Evolutionary conservation across 2,113 vertebrate species (phyloP), one percentile per base, ranked within the genome.

Genomic region (Gambusia holbrooki): DNA sequence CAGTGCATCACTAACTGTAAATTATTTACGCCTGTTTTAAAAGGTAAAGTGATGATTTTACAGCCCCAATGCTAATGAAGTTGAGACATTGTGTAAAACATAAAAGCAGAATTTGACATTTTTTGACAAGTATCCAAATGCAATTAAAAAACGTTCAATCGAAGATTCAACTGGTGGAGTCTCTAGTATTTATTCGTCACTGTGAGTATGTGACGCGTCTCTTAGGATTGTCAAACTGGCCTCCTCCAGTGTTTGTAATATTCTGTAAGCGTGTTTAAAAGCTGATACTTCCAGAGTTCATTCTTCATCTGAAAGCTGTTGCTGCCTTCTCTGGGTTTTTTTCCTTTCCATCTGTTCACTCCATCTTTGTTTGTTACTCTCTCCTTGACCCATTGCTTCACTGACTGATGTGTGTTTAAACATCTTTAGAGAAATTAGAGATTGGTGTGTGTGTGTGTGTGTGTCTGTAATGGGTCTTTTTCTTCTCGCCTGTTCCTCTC

Each of bases 401-500:
- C 64, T 48, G 45, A 15, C 40, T 78, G 66, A 84, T 88, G 76
- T 77, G 80, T 89, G 73, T 88, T 88, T 84, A 85, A 48, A 62
- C 74, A 48, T 70, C 78, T 77, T 79, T 51, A 73, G 82, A 83
- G 79, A 81, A 75, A 79, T 33, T 62, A 73, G 30, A 64, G 65
- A 62, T 76, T 27, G 17, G 14, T 65, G 63, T 65, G 67, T 68
- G 62, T 67, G 69, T 68, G 62, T 66, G 69, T 71, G 13, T 65
- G 63, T 65, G 67, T 68, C 51, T 67, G 69, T 82, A 87, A 89
- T 83, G 42, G 79, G 29, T 72, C 84, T 88, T 73, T 77, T 87
- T 89, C 88, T 77, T 87, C 81, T 69, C 77, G 82, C 77, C 81
- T 63, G 76, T 90, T 85, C 73, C 74, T 86, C 10, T 48, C 14